phyloP scores from a whole-genome alignment of 2,113 vertebrate genomes.

The Gymnogyps californianus region DNA sequence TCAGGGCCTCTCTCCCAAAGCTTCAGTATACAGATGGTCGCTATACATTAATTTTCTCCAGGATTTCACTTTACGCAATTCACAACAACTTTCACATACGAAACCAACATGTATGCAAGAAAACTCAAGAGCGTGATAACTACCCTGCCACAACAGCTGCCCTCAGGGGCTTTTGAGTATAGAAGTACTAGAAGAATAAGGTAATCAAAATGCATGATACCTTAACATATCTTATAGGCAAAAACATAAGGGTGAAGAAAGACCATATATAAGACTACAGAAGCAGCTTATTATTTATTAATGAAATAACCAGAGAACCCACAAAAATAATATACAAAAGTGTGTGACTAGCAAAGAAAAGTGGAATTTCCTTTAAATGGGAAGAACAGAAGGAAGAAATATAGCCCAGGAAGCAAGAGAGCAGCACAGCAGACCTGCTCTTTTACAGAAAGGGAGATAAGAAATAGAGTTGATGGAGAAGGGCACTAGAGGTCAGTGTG shows the following conservation, averaged over 20 bases:
- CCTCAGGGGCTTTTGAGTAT: neutral
- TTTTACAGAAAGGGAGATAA: neutral
- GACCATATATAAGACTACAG: neutral
- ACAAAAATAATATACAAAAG: neutral
- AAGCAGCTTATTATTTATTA: neutral
- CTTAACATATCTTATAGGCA: neutral
- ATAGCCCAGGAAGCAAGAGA: neutral
- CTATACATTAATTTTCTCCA: neutral
- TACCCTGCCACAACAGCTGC: neutral
- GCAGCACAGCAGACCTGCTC: neutral
- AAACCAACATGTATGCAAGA: neutral
- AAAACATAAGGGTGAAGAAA: neutral
- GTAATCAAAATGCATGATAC: neutral
- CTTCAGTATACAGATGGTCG: neutral
- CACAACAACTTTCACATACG: neutral
- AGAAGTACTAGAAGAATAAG: neutral
- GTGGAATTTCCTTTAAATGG: neutral
- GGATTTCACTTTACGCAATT: neutral
- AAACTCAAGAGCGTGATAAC: neutral
- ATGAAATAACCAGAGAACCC: neutral
- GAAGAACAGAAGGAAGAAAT: neutral
- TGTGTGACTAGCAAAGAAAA: neutral
- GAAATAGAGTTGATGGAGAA: neutral
- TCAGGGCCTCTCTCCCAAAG: neutral
- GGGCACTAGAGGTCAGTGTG: neutral